These are phyloP conservation scores for Drosophila chauvacae DNA, from an alignment of 1,140 invertebrate species.

Conservation along the genomic window DNA sequence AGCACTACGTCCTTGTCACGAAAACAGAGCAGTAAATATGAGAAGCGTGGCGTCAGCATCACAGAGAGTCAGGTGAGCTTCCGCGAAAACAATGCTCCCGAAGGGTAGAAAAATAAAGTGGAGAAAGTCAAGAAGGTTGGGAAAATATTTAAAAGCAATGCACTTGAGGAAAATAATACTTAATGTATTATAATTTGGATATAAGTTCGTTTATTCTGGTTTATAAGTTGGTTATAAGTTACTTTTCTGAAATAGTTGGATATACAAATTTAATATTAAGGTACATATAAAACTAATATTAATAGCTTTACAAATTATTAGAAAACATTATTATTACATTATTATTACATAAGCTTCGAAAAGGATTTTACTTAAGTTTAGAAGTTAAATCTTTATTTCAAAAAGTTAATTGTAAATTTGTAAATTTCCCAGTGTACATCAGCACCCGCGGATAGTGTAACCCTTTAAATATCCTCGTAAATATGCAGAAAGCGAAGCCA, in stretches of 20 bases:
- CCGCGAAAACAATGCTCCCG: slow-evolving; percentile 19
- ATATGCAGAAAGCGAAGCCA: slow-evolving; percentile 10
- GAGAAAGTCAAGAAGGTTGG: slow-evolving; percentile 3
- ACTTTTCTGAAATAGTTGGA: no score
- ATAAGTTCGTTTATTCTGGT: background rate
- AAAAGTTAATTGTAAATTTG: background rate
- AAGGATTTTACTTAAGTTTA: no score
- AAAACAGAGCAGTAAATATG: slow-evolving; percentile 84
- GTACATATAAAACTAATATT: no score
- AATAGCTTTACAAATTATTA: background rate
- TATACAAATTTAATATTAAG: no score
- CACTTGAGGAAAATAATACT: background rate
- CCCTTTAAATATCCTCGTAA: slow-evolving; percentile 25
- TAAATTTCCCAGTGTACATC: background rate
- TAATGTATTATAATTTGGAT: background rate
- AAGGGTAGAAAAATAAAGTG: slow-evolving; percentile 3
- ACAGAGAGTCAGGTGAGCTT: slow-evolving; percentile 82
- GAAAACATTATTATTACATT: background rate
- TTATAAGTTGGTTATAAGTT: background rate
- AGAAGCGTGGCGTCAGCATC: slow-evolving; percentile 81
- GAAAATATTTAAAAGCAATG: background rate
- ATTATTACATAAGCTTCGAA: background rate
- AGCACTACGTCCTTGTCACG: slow-evolving; percentile 71
- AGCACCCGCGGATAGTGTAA: background rate
- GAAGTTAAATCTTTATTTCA: no score